Conservation (phyloP, 2,888 invertebrate species). For the Drosophila percnosoma region DNA sequence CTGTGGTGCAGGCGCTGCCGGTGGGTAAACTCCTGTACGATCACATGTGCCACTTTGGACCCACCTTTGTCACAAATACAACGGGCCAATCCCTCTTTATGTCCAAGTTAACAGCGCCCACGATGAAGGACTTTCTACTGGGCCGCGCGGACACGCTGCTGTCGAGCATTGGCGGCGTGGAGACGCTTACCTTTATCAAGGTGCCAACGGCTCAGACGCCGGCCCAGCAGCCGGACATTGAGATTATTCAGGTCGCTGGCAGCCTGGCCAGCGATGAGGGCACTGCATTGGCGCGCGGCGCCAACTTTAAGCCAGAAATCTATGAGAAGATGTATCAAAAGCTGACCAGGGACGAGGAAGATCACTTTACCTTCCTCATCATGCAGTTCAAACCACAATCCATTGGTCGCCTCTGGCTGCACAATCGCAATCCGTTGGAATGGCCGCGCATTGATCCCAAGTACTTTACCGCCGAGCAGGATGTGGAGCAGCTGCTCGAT, state of each 20-base stretch:
- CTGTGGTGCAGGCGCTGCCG: conserved; percentile 88
- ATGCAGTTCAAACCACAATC: conserved; percentile 92
- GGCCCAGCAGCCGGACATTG: conserved; percentile 88
- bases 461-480: conserved; percentile 86
- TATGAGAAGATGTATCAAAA: conserved; percentile 87
- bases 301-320: conserved; percentile 86
- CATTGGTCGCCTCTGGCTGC: conserved; percentile 88
- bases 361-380: conserved; percentile 88
- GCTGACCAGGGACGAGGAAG: conserved; percentile 85
- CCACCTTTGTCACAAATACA: conserved; percentile 83
- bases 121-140: conserved; percentile 60
- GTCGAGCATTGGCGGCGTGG: conserved; percentile 87
- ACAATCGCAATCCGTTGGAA: conserved; percentile 87
- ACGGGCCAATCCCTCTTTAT: conserved; percentile 72
- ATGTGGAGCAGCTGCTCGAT: conserved; percentile 86
- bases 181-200: conserved; percentile 89
- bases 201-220: conserved; percentile 86
- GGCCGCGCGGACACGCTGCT: conserved; percentile 85
- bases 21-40: conserved; percentile 89
- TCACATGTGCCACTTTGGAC: conserved; percentile 84
- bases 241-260: conserved; percentile 88
- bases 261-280: conserved; percentile 88
- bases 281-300: conserved; percentile 86
- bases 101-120: conserved; percentile 39
- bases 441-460: conserved; percentile 88